Conservation (phyloP, 2,888 invertebrate species). For the Lasioglossum pauxillum region DNA sequence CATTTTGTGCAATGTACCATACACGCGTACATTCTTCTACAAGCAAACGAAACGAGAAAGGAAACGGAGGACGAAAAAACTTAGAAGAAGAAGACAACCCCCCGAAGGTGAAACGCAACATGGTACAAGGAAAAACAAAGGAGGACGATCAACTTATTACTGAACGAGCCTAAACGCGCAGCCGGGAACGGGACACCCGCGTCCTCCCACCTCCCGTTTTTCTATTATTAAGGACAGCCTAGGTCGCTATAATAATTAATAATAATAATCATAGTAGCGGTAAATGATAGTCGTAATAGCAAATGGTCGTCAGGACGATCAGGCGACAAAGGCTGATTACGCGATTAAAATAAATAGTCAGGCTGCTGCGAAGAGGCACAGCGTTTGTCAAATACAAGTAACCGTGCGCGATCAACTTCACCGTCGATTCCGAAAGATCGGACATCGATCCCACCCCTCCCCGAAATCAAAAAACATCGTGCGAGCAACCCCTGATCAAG, state of each 20-base stretch:
- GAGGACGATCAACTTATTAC: constrained; percentile 11
- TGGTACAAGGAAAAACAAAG: constrained; percentile 4
- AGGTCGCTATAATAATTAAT: constrained; percentile 49
- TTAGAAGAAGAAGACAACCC: background rate
- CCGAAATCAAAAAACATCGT: background rate
- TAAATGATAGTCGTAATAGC: constrained; percentile 55
- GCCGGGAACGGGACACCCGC: background rate
- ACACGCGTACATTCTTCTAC: constrained; percentile 49
- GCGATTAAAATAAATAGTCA: constrained; percentile 70
- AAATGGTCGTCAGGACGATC: constrained; percentile 36
- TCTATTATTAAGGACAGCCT: constrained; percentile 42
- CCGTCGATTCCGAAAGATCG: background rate
- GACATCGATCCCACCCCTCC: constrained; percentile 14
- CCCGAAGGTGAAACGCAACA: background rate
- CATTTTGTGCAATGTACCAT: constrained; percentile 60
- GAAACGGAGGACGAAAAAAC: constrained; percentile 19
- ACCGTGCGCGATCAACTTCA: constrained; percentile 42
- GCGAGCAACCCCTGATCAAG: background rate
- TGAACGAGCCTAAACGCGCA: constrained; percentile 20
- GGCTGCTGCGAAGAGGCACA: constrained; percentile 67
- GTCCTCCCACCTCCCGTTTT: background rate
- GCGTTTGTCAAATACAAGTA: constrained; percentile 67
- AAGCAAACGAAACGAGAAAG: constrained; percentile 40
- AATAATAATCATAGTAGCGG: constrained; percentile 44
- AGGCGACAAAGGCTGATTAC: constrained; percentile 40